These are phyloP conservation scores for Plecotus auritus DNA, from an alignment of 2,113 vertebrate genomes.

Conservation along the genomic window DNA sequence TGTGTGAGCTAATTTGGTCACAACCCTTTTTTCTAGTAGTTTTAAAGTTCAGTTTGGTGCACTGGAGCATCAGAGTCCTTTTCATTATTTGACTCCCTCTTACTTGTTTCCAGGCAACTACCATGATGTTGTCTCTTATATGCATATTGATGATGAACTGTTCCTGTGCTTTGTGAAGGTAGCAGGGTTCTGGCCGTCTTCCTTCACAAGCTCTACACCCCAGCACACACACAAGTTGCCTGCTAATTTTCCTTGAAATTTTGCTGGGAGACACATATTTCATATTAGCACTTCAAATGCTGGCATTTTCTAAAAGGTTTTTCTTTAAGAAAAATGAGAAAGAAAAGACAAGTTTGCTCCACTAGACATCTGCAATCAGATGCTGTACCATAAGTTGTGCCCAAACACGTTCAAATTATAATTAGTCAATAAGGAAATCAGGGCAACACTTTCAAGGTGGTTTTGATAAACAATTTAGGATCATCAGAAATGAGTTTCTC, in stretches of 20 bases:
- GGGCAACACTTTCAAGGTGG: constrained; percentile 47
- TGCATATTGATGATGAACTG: constrained; percentile 46
- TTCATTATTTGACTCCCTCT: constrained; percentile 21
- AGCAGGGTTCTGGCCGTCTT: neutral
- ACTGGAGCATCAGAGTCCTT: constrained; percentile 11
- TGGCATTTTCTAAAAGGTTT: constrained; percentile 39
- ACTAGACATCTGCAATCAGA: constrained; percentile 44
- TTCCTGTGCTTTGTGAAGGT: neutral
- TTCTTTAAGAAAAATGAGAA: constrained; percentile 38
- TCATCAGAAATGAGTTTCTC: constrained; percentile 50
- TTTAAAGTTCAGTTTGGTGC: constrained; percentile 50
- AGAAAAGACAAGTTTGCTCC: constrained; percentile 46
- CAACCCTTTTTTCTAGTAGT: neutral
- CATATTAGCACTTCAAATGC: neutral
- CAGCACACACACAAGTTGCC: neutral
- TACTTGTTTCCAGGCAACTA: constrained; percentile 53
- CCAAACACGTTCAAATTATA: constrained; percentile 67
- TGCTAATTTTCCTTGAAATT: constrained; percentile 16
- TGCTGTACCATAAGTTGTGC: constrained; percentile 21
- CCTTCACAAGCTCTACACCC: neutral
- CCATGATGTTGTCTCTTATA: constrained; percentile 30
- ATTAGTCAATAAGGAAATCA: constrained; percentile 69
- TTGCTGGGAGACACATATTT: constrained; percentile 20
- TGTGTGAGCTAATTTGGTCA: constrained; percentile 10
- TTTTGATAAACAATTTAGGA: constrained; percentile 65